Conservation (phyloP, 2,888 invertebrate species). For the Lycophotia porphyrea region DNA sequence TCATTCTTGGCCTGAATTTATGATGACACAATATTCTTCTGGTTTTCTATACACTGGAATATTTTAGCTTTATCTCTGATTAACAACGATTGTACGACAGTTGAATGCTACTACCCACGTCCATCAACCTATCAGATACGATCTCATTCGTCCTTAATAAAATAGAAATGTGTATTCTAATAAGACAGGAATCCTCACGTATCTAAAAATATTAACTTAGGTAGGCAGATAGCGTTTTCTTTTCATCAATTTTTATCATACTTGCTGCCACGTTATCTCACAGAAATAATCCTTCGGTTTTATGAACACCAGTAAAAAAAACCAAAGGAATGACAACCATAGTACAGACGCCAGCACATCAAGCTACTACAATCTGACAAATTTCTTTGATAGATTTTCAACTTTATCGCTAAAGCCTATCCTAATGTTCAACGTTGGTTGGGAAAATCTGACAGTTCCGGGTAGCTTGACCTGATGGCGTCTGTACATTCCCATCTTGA, state of each 20-base stretch:
- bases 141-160: constrained; percentile 19
- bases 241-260: not conserved
- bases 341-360: not conserved
- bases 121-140: constrained; percentile 24
- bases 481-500: constrained; percentile 7
- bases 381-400: too few relatives aligned
- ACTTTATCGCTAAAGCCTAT: too few relatives aligned
- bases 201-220: not conserved
- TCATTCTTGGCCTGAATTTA: not conserved
- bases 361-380: not conserved
- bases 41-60: not conserved
- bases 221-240: not conserved
- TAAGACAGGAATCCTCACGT: not conserved
- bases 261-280: not conserved
- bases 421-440: too few relatives aligned
- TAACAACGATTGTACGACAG: constrained; percentile 24
- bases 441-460: not conserved
- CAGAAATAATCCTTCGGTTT: constrained; percentile 12
- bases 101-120: constrained; percentile 34
- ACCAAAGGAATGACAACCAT: constrained; percentile 10
- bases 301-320: constrained; percentile 9
- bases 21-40: not conserved
- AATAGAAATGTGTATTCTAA: constrained; percentile 22
- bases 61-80: constrained; percentile 18
- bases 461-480: not conserved